Percentiles rank a stretch among this genome's conserved stretches.
Evolutionary conservation across 2,113 vertebrate species (phyloP).

Genomic region (Euleptes europaea): DNA sequence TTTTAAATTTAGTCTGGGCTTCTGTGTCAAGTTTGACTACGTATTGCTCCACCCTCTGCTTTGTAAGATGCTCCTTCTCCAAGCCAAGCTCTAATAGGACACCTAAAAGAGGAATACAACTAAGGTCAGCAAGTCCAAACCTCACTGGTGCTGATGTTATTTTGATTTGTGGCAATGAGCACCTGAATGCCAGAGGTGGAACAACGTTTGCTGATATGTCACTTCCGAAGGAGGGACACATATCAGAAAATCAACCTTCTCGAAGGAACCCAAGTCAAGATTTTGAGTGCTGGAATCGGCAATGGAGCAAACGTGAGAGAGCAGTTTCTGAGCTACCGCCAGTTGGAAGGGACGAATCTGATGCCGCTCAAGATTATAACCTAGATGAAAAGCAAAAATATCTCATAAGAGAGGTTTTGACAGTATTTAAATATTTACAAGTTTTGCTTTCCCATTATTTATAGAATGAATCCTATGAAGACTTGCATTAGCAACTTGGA

Average conservation of each 20-base stretch:
- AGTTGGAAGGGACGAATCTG: constrained; percentile 91
- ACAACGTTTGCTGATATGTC: constrained; percentile 92
- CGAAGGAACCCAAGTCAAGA: constrained; percentile 83
- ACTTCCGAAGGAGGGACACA: constrained; percentile 95
- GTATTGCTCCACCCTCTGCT: constrained; percentile 83
- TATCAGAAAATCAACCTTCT: constrained; percentile 93
- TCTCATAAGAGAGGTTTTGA: constrained; percentile 14
- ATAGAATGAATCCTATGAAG: background rate
- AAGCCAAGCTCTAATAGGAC: constrained; percentile 90
- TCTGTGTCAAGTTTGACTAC: constrained; percentile 89
- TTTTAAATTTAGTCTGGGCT: constrained; percentile 83
- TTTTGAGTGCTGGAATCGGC: constrained; percentile 98
- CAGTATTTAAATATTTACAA: background rate
- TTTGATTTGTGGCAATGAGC: constrained; percentile 18
- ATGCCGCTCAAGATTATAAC: constrained; percentile 75
- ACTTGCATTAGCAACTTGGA: background rate
- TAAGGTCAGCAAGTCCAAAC: background rate
- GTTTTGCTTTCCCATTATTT: background rate
- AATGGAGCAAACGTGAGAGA: constrained; percentile 96
- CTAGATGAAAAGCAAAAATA: constrained; percentile 65
- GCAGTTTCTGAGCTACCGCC: constrained; percentile 93
- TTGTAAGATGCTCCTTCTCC: constrained; percentile 83
- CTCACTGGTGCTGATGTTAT: background rate
- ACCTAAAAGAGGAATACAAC: constrained; percentile 72
- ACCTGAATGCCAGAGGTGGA: constrained; percentile 94